Conservation (phyloP, 2,888 invertebrate genomes). For the Malthinus flaveolus region DNA sequence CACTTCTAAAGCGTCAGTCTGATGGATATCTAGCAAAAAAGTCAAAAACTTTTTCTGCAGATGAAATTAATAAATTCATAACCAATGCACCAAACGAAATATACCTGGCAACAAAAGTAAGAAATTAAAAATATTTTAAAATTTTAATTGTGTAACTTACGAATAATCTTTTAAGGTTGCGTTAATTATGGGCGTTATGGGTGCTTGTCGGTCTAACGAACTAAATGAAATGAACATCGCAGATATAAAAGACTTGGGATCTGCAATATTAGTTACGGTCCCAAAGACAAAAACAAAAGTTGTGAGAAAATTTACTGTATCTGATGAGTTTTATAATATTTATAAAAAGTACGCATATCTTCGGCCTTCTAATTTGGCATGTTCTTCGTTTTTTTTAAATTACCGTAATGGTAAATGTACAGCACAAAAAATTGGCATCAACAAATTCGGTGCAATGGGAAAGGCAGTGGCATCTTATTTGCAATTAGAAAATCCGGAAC, state of each 20-base stretch:
- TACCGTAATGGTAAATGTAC: background rate
- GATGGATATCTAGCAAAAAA: constrained; percentile 21
- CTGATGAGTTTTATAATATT: background rate
- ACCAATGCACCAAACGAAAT: constrained; percentile 8
- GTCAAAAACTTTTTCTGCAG: background rate
- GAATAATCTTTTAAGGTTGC: constrained; percentile 8
- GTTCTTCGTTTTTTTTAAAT: background rate
- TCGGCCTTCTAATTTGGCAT: too few species aligned
- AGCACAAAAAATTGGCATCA: constrained; percentile 23
- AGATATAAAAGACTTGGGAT: constrained; percentile 6
- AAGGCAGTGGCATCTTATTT: constrained; percentile 36
- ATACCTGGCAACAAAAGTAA: background rate
- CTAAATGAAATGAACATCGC: background rate
- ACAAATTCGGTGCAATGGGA: constrained; percentile 29
- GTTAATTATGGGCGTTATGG: constrained; percentile 11
- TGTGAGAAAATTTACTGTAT: constrained; percentile 6
- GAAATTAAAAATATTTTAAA: too few species aligned
- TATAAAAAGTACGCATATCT: too few species aligned
- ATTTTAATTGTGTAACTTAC: background rate
- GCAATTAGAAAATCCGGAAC: constrained; percentile 82
- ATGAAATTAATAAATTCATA: constrained; percentile 9
- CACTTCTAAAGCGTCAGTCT: constrained; percentile 14
- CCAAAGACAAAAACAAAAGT: constrained; percentile 14
- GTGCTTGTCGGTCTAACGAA: constrained; percentile 13
- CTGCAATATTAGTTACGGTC: constrained; percentile 3